Evolutionary conservation across 2,888 invertebrate species (phyloP).

Genomic region (Drosophila ustulata): DNA sequence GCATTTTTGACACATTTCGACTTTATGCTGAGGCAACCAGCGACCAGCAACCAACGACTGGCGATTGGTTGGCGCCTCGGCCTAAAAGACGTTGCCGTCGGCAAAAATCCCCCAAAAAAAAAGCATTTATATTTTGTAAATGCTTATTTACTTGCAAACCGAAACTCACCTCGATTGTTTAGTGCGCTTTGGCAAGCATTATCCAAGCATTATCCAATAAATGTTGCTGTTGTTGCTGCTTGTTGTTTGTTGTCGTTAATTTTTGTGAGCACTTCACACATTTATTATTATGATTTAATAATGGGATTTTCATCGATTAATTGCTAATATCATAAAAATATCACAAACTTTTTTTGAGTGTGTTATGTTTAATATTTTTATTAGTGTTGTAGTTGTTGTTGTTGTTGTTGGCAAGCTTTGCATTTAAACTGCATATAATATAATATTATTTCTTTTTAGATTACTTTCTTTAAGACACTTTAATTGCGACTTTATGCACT

Average conservation of each 20-base stretch:
- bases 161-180: conserved; percentile 59
- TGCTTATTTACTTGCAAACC: conserved; percentile 16
- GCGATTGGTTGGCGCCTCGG: conserved; percentile 55
- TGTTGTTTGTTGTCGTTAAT: conserved; percentile 11
- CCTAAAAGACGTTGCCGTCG: conserved; percentile 72
- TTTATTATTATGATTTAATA: conserved; percentile 40
- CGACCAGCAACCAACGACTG: conserved; percentile 9
- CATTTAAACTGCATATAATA: conserved; percentile 50
- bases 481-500: conserved; percentile 72
- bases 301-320: conserved; percentile 38
- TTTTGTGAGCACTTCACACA: conserved; percentile 52
- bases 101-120: conserved; percentile 48
- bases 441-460: conserved; percentile 17
- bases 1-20: conserved; percentile 64
- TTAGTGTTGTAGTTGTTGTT: conserved; percentile 46
- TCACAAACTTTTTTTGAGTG: conserved; percentile 71
- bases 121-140: neutral
- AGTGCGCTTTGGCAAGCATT: conserved; percentile 57
- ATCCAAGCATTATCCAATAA: conserved; percentile 77
- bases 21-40: conserved; percentile 49
- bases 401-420: conserved; percentile 61
- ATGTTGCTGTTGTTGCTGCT: conserved; percentile 16
- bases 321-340: conserved; percentile 80
- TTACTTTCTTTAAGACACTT: conserved; percentile 76
- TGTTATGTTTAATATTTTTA: conserved; percentile 47